Conservation (phyloP, 1,140 invertebrate genomes). For the Trichomalopsis sarcophagae region DNA sequence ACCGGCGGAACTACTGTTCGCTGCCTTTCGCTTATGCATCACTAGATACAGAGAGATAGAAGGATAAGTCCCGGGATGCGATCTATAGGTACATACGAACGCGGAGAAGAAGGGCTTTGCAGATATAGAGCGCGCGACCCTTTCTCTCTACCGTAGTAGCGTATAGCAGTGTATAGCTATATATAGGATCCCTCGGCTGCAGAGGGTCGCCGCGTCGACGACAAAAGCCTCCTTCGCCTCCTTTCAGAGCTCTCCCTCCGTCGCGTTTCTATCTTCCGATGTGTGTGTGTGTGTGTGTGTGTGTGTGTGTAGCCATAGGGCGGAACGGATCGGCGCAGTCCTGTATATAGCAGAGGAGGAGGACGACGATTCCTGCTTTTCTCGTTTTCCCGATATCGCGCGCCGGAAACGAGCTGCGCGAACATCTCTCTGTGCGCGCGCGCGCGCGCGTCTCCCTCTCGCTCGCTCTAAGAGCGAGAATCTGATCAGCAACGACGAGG, state of each 20-base stretch:
- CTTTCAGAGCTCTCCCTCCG: slow-evolving; percentile 40
- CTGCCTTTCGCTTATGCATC: not conserved
- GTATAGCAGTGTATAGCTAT: not conserved
- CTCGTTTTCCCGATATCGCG: slow-evolving; percentile 2
- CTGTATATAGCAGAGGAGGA: not conserved
- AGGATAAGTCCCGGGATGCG: not conserved
- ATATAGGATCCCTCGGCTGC: not conserved
- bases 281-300: no score
- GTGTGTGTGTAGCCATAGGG: not conserved
- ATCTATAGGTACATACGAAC: not conserved
- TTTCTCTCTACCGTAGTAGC: not conserved
- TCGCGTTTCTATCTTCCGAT: not conserved
- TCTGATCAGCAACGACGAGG: not conserved
- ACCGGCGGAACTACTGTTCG: not conserved
- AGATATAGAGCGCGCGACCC: not conserved
- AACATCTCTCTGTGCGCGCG: not conserved
- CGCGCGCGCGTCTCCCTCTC: not conserved
- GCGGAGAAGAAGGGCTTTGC: not conserved
- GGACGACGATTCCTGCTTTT: slow-evolving; percentile 1
- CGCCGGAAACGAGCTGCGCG: not conserved
- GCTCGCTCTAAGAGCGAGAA: not conserved
- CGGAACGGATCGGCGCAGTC: not conserved
- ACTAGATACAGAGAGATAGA: not conserved
- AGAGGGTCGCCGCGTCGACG: slow-evolving; percentile 44
- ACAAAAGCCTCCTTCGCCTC: slow-evolving; percentile 67